Conservation (phyloP, 2,113 vertebrate species). For the Tragelaphus strepsiceros region DNA sequence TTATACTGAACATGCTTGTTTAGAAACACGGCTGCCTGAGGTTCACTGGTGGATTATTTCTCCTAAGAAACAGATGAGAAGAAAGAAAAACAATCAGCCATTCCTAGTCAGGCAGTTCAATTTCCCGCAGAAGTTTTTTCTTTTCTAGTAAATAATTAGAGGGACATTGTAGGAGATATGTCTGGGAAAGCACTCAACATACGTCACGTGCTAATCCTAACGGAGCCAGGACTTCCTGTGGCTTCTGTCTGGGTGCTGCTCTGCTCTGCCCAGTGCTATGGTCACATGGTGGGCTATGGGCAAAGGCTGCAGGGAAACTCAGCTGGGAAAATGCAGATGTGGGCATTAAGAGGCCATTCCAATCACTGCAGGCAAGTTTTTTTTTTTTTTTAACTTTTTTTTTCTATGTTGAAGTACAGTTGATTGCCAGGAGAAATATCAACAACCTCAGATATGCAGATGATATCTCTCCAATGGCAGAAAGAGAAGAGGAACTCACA, state of each 20-base stretch:
- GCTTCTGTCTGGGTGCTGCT: background rate
- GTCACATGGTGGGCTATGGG: background rate
- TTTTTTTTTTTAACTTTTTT: background rate
- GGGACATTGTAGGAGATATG: too few species aligned
- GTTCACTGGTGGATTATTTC: background rate
- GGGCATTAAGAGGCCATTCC: background rate
- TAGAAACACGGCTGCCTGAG: background rate
- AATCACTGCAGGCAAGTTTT: background rate
- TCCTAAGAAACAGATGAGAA: background rate
- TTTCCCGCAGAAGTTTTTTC: background rate
- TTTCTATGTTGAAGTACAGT: background rate
- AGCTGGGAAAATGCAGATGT: background rate
- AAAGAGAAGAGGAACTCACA: background rate
- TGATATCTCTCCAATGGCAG: background rate
- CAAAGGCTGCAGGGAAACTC: background rate
- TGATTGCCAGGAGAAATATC: background rate
- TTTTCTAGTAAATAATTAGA: background rate
- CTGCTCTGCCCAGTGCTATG: accelerated
- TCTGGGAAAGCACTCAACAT: background rate
- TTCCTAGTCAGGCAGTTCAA: background rate
- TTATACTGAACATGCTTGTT: background rate
- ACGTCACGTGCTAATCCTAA: background rate
- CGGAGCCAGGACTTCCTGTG: background rate
- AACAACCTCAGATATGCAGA: background rate
- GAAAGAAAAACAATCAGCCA: background rate